Evolutionary conservation across 2,113 vertebrate species (phyloP).

Genomic region (Riparia riparia): DNA sequence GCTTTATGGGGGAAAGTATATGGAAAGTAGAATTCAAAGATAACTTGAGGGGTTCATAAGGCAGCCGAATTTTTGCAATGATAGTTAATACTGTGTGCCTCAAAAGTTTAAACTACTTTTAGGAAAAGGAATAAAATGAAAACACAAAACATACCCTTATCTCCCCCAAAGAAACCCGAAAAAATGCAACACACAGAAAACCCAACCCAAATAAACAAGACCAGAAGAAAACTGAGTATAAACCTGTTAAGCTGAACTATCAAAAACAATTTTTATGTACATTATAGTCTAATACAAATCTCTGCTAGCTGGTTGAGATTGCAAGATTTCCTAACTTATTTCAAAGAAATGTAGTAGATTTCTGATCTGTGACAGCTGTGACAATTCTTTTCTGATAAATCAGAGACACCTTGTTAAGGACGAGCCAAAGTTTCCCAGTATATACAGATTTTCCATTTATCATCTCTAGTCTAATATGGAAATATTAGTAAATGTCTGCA

Average conservation of each 20-base stretch:
- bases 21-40: not conserved
- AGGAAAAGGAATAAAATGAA: not conserved
- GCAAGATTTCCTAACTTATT: not conserved
- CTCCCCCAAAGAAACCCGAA: not conserved
- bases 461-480: not conserved
- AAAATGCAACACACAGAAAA: not conserved
- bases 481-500: not conserved
- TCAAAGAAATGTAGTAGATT: not conserved
- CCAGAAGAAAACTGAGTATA: not conserved
- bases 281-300: not conserved
- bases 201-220: not conserved
- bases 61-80: not conserved
- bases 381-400: not conserved
- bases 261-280: not conserved
- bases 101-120: not conserved
- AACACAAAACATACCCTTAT: accelerated
- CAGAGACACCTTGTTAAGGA: not conserved
- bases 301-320: not conserved
- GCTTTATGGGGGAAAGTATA: not conserved
- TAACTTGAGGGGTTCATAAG: not conserved
- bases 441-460: not conserved
- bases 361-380: not conserved
- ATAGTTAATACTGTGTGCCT: not conserved
- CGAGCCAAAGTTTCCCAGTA: not conserved
- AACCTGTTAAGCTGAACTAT: not conserved